These are phyloP conservation scores for Plebejus argus DNA, from an alignment of 2,888 invertebrate species.

Conservation along the genomic window DNA sequence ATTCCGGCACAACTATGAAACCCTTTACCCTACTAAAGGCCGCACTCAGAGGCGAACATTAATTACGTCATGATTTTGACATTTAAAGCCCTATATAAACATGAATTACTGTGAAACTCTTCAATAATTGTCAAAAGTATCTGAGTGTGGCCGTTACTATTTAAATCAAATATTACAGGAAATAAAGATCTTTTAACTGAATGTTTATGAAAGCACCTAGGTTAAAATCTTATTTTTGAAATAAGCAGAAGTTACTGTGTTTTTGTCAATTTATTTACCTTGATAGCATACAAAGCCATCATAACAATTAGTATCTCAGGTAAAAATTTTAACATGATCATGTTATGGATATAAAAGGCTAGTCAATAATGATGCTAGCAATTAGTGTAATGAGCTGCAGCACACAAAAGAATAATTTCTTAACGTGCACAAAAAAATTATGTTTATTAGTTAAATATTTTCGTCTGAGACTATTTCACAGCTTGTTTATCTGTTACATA, in stretches of 20 bases:
- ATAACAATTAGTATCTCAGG: background rate
- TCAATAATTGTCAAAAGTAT: no score
- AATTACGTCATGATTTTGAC: no score
- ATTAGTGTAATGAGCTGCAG: background rate
- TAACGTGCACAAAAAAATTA: background rate
- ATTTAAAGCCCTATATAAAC: no score
- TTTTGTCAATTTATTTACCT: background rate
- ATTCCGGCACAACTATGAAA: no score
- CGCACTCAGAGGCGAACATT: no score
- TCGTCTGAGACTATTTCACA: background rate
- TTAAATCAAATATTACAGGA: no score
- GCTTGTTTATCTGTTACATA: background rate
- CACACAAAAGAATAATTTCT: background rate
- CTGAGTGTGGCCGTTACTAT: no score
- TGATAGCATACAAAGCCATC: background rate
- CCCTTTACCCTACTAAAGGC: no score
- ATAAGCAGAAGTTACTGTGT: background rate
- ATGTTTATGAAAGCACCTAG: background rate
- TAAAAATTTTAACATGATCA: background rate
- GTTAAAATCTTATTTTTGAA: background rate
- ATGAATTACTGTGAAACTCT: no score
- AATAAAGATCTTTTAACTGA: no score
- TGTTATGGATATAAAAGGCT: background rate
- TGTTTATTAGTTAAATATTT: background rate
- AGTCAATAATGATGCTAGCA: background rate